phyloP scores from a whole-genome alignment of 2,113 vertebrate species.

The Myiagra hebetior region DNA sequence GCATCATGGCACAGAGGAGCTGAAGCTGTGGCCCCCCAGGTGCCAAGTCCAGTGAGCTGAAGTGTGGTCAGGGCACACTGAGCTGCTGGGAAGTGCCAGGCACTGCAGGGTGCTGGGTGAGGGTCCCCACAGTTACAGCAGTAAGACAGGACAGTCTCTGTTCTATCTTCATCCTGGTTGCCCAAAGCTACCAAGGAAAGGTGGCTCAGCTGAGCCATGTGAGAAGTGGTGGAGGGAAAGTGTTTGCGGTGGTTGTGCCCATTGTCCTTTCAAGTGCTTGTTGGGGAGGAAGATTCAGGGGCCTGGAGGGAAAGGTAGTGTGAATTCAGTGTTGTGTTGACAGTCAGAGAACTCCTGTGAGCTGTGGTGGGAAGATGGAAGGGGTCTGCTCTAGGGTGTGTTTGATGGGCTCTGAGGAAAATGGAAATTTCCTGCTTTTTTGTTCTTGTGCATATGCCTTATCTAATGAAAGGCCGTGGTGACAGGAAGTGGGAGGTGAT shows the following conservation, averaged over 20 bases:
- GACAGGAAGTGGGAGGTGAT: background rate
- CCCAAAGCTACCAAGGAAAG: background rate
- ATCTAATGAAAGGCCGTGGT: background rate
- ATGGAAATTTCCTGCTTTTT: background rate
- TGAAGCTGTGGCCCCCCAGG: background rate
- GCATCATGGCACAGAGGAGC: background rate
- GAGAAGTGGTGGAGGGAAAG: background rate
- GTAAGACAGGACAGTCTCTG: background rate
- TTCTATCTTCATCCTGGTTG: background rate
- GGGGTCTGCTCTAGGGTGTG: background rate
- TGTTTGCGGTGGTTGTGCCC: background rate
- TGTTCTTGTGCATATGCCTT: background rate
- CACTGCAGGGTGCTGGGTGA: background rate
- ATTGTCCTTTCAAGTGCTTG: rapidly evolving
- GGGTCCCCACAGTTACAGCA: background rate
- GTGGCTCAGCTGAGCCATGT: background rate
- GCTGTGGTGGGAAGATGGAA: background rate
- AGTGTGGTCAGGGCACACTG: rapidly evolving
- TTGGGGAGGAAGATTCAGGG: background rate
- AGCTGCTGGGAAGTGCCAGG: background rate
- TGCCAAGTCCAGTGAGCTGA: background rate
- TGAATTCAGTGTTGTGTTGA: background rate
- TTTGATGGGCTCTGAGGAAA: background rate
- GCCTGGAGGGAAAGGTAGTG: background rate
- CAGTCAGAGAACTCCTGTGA: background rate